Conservation (phyloP, 2,888 invertebrate species). For the Drosophila tanythrix region DNA sequence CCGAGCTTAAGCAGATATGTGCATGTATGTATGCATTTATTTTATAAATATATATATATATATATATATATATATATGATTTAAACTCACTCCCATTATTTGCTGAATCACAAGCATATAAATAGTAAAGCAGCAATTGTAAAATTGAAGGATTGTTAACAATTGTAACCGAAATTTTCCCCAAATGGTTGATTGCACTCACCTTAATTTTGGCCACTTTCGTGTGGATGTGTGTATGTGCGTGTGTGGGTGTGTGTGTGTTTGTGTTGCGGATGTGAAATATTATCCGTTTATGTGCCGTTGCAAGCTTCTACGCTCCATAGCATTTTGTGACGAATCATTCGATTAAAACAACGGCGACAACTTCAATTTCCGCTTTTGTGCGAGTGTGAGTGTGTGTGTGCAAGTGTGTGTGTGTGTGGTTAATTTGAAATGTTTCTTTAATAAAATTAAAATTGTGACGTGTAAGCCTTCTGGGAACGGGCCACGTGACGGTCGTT, state of each 20-base stretch:
- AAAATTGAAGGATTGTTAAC: conserved; percentile 26
- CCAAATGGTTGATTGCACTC: conserved; percentile 38
- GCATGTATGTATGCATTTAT: background rate
- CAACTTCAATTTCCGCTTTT: conserved; percentile 62
- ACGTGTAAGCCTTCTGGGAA: conserved; percentile 84
- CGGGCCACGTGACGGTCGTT: conserved; percentile 84
- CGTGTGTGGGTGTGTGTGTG: conserved; percentile 13
- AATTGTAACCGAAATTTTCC: conserved; percentile 27
- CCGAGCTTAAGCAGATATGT: background rate
- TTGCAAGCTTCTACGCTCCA: conserved; percentile 29
- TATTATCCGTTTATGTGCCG: conserved; percentile 45
- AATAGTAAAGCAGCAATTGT: conserved; percentile 1
- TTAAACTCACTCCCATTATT: background rate
- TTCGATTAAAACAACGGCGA: conserved; percentile 49
- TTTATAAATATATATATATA: background rate
- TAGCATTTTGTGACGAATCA: conserved; percentile 70
- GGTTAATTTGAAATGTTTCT: conserved; percentile 81
- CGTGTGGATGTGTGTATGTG: conserved; percentile 5
- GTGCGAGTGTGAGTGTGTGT: background rate
- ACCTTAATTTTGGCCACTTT: conserved; percentile 18
- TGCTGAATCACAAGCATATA: background rate
- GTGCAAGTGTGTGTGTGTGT: conserved; percentile 43
- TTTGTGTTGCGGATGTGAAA: conserved; percentile 33
- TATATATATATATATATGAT: background rate
- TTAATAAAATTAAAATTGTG: conserved; percentile 83